Evolutionary conservation across 2,113 vertebrate species (phyloP).

Genomic region (Hemiscyllium ocellatum): DNA sequence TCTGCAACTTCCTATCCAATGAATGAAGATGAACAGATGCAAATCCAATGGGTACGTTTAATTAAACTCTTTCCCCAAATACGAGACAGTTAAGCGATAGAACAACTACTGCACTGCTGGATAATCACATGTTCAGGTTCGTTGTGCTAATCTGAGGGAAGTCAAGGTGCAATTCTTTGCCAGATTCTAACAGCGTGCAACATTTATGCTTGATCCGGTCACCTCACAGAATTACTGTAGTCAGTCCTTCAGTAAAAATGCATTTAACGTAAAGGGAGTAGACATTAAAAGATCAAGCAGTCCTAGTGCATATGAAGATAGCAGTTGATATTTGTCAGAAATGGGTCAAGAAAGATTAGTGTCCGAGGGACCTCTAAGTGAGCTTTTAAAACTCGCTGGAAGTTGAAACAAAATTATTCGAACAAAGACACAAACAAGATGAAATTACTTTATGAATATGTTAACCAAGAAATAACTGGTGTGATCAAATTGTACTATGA

Average conservation of each 20-base stretch:
- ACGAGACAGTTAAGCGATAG: not conserved
- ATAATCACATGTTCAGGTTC: not conserved
- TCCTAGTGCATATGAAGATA: not conserved
- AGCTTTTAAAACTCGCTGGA: not conserved
- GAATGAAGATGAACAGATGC: not conserved
- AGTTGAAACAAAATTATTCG: not conserved
- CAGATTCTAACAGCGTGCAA: not conserved
- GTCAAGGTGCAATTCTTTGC: not conserved
- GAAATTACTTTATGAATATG: too few relatives aligned
- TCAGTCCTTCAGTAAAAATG: not conserved
- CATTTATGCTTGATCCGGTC: not conserved
- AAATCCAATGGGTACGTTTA: not conserved
- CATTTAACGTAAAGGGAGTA: not conserved
- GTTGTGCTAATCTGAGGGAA: not conserved
- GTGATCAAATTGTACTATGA: too few relatives aligned
- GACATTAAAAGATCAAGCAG: not conserved
- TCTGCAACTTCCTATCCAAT: conserved; percentile 5
- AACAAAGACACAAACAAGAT: not conserved
- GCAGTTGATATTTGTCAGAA: not conserved
- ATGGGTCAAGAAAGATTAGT: not conserved
- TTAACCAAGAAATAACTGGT: too few relatives aligned
- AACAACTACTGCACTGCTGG: not conserved
- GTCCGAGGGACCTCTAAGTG: not conserved
- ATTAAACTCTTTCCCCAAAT: not conserved
- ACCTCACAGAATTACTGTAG: not conserved